Base-by-base conservation (phyloP, 2,888 invertebrate species). In the Drosophila parthenogenetica region DNA sequence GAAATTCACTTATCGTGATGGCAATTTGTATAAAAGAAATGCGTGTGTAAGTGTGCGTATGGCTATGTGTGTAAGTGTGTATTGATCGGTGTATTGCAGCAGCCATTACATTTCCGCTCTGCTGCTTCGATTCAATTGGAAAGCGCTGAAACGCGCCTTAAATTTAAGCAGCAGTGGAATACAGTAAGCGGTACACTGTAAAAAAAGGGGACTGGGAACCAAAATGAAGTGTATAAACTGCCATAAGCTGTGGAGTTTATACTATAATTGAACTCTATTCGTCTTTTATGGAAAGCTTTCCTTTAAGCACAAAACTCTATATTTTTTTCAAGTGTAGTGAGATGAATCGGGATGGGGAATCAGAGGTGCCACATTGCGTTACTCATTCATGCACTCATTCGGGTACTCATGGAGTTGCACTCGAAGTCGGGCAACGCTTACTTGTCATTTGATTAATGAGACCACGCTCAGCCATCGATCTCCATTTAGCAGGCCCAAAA, bases 381-480 rank as follows among this genome's bases (percentile, higher is more conserved):
- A 63, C 69, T 73, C 73, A 77, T 68, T 77, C 78, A 73, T 61
- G 73, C 72, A 72, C 46, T 74, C 79, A 63, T 63, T 60, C 48
- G 57, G 42, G 54, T 59, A 58, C 62, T 63, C 67, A 60, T 57
- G 69, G 57, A 69, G 62, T 67, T 67, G 81, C 67, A 69, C 49
- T 69, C 43, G 40, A 61, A 59, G 73, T 65, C 50, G 78, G 69
- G 48, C 73, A 73, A 73, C 68, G 81, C 75, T 79, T 79, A 87
- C 85, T 78, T 90, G 89, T 90, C 91, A 84, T 87, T 90, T 90
- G 90, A 90, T 90, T 91, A 90, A 90, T 90, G 90, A 91, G 90
- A 87, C 87, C 91, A 91, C 85, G 89, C 86, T 89, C 85, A 83
- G 77, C 89, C 90, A 90, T 90, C 90, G 90, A 90, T 90, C 90